These are phyloP conservation scores for Bombus pascuorum DNA, from an alignment of 1,140 invertebrate genomes.

Conservation along the genomic window DNA sequence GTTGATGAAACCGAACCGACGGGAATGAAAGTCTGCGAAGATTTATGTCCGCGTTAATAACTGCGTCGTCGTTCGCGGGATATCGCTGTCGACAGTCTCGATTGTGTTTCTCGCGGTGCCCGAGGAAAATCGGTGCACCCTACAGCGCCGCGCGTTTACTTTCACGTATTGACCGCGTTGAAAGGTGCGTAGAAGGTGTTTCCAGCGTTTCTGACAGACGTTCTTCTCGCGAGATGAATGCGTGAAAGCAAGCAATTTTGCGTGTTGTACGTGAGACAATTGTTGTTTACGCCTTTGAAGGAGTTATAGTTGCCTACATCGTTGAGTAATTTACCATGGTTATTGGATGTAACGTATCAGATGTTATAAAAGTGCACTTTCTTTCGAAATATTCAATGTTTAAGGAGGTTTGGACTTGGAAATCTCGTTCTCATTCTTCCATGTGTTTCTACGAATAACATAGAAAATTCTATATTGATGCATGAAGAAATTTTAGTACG, in stretches of 20 bases:
- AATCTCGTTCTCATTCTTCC: no score
- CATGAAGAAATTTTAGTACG: no score
- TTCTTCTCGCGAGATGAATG: background rate
- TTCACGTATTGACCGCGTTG: background rate
- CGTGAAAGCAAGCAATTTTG: conserved; percentile 1
- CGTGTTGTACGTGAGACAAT: background rate
- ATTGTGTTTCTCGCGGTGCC: conserved; percentile 16
- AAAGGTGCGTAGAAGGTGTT: background rate
- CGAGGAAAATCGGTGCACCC: conserved; percentile 36
- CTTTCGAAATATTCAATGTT: background rate
- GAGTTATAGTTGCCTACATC: background rate
- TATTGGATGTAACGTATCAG: no score
- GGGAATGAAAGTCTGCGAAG: conserved; percentile 41
- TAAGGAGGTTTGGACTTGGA: no score
- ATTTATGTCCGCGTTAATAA: conserved; percentile 39
- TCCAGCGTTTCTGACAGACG: no score
- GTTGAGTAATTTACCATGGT: background rate
- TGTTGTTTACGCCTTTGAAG: background rate
- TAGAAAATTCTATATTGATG: no score
- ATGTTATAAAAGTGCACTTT: background rate
- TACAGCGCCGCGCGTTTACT: background rate
- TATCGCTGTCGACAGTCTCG: conserved; percentile 16
- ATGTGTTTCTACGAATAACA: no score
- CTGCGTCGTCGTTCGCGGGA: conserved; percentile 26
- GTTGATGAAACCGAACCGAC: conserved; percentile 33